Base-by-base conservation (phyloP, 2,113 vertebrate species). In the Procavia capensis region DNA sequence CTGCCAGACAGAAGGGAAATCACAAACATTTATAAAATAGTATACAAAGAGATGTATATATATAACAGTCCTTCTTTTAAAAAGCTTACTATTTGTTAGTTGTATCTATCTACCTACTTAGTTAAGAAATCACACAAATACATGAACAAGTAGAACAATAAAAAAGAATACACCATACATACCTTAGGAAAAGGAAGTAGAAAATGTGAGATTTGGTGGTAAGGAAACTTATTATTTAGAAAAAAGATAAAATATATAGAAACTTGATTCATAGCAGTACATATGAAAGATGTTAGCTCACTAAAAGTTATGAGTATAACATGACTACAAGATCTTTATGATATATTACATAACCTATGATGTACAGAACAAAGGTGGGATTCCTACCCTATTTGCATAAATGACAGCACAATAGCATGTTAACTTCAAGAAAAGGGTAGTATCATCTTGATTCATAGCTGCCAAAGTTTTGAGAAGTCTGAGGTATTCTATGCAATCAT, bases 1-100 rank as follows among this genome's bases (percentile, higher is more conserved):
- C 99, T 99, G 97, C 20, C 88, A 96, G 54, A 17, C 79, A 96
- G 13, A 59, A 2, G 9, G 19, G 1, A 25, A 74, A 61, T 93
- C 19, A 96, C 6, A 92, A 59, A 54, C 4, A 91, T 13, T 43
- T 45, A 4, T 74, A 61, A 76, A n/a, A 57, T n/a, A 27, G 3
- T 74, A 70, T 3, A 84, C 8, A 50, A 82, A 80, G 17, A 92
- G 24, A 36, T 17, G 76, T 31, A 24, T 17, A 80, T 31, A 24
- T 16, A 39, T n/a, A 54, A 68, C 19, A 90, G 24, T 50, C 34
- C 72, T 64, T 54, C 17, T 85, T 85, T 94, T 84, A 45, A 47
- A 43, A 80, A 92, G 14, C 41, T 85, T 75, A 75, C 2, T 93
- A 57, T 91, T 93, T 70, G 34, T 90, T 79, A 88, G 63, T 63